phyloP scores from a whole-genome alignment of 2,113 vertebrate genomes.

The Pao palembangensis region DNA sequence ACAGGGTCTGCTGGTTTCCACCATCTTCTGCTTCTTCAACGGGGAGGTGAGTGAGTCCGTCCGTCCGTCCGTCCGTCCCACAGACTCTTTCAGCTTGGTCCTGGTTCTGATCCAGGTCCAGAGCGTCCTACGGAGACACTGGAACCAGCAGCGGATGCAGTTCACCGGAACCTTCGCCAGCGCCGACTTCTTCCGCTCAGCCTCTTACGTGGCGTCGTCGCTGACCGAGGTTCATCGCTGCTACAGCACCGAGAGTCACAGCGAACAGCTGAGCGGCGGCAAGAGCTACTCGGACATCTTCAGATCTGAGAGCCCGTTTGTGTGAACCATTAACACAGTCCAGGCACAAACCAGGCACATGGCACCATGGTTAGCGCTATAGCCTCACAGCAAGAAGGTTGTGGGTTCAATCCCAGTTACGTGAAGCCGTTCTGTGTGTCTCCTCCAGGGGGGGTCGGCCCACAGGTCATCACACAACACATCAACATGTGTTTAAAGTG shows the following conservation, averaged over 20 bases:
- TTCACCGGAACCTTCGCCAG: slow-evolving; percentile 88
- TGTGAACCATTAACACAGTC: slow-evolving; percentile 60
- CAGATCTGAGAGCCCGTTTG: slow-evolving; percentile 82
- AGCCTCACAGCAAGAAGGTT: too few species aligned
- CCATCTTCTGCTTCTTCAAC: slow-evolving; percentile 75
- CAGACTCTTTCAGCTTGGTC: too few species aligned
- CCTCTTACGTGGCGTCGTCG: slow-evolving; percentile 88
- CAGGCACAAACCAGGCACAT: too few species aligned
- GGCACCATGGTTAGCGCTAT: too few species aligned
- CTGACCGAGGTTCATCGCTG: slow-evolving; percentile 87
- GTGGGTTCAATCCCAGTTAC: too few species aligned
- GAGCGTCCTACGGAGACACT: slow-evolving; percentile 86
- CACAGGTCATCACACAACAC: too few species aligned
- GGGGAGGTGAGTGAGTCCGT: slow-evolving; percentile 61
- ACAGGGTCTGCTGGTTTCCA: slow-evolving; percentile 71
- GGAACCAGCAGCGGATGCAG: slow-evolving; percentile 93
- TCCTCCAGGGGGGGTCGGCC: too few species aligned
- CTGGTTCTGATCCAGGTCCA: slow-evolving; percentile 79
- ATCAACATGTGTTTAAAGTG: too few species aligned
- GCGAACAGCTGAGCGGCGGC: slow-evolving; percentile 88
- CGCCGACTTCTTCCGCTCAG: slow-evolving; percentile 82
- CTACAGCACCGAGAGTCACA: slow-evolving; percentile 87
- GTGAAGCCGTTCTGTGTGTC: too few species aligned
- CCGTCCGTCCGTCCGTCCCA: not conserved
- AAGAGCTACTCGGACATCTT: slow-evolving; percentile 85